Evolutionary conservation across 2,113 vertebrate genomes (phyloP).

Genomic region (Saguinus midas): DNA sequence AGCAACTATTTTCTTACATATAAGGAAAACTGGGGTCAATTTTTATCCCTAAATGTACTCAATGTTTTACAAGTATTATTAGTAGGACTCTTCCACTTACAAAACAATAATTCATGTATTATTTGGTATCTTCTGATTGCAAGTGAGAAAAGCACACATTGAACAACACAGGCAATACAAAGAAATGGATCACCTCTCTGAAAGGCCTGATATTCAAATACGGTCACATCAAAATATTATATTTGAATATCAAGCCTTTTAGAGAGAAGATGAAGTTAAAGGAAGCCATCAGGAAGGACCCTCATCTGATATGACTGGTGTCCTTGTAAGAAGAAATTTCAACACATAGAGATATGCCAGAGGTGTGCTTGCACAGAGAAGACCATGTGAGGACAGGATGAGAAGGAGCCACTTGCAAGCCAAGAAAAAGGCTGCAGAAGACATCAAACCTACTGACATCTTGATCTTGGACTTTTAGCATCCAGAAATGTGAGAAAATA

Average conservation of each 20-base stretch:
- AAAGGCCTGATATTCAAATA: no score
- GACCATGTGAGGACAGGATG: background rate
- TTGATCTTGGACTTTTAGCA: background rate
- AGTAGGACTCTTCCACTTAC: background rate
- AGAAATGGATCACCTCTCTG: background rate
- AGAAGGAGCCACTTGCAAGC: background rate
- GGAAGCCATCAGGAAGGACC: no score
- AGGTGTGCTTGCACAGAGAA: fast-evolving
- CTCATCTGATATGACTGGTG: background rate
- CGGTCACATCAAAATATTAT: background rate
- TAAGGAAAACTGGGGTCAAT: background rate
- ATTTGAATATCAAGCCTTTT: background rate
- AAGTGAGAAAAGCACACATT: background rate
- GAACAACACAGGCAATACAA: background rate
- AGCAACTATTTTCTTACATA: background rate
- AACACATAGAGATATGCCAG: background rate
- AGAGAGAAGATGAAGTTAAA: background rate
- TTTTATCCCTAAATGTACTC: background rate
- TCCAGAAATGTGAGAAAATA: background rate
- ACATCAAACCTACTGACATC: background rate
- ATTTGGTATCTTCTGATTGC: background rate
- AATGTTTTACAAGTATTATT: background rate
- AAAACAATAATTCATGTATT: background rate
- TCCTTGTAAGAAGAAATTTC: background rate
- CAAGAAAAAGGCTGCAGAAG: background rate